Evolutionary conservation across 2,113 vertebrate genomes (phyloP).

Genomic region (Paramisgurnus dabryanus): DNA sequence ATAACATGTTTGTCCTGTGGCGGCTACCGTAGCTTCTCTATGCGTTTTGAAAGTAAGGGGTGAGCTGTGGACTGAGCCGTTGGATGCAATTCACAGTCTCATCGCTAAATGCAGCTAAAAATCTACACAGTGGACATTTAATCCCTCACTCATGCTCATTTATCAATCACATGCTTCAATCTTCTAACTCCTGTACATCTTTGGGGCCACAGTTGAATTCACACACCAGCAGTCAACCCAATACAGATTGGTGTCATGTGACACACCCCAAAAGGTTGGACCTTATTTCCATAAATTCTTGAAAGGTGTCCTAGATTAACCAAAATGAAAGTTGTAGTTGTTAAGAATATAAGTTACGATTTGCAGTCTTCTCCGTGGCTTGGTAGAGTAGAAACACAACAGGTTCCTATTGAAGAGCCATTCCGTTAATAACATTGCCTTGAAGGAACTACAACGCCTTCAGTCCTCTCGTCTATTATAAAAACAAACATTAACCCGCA

Average conservation of each 20-base stretch:
- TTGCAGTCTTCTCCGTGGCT: slow-evolving; percentile 48
- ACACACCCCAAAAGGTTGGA: slow-evolving; percentile 19
- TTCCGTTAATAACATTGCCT: background rate
- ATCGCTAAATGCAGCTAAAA: too few relatives aligned
- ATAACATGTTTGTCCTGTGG: too few relatives aligned
- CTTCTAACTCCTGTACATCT: background rate
- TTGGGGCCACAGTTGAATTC: background rate
- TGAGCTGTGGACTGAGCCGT: too few relatives aligned
- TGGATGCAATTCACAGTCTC: too few relatives aligned
- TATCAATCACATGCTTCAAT: background rate
- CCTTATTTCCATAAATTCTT: slow-evolving; percentile 47
- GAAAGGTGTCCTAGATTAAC: slow-evolving; percentile 64
- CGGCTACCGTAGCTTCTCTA: too few relatives aligned
- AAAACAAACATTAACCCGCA: slow-evolving; percentile 11
- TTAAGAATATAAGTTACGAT: slow-evolving; percentile 61
- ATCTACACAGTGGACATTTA: background rate
- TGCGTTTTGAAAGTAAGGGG: too few relatives aligned
- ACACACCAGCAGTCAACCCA: slow-evolving; percentile 11
- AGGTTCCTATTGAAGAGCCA: too few relatives aligned
- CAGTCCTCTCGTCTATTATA: background rate
- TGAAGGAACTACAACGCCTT: background rate
- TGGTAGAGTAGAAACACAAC: background rate
- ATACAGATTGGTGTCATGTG: slow-evolving; percentile 40
- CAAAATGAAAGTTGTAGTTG: slow-evolving; percentile 68
- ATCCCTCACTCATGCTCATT: background rate